phyloP scores from a whole-genome alignment of 2,888 invertebrate genomes.

The Muschampia plurimacula region DNA sequence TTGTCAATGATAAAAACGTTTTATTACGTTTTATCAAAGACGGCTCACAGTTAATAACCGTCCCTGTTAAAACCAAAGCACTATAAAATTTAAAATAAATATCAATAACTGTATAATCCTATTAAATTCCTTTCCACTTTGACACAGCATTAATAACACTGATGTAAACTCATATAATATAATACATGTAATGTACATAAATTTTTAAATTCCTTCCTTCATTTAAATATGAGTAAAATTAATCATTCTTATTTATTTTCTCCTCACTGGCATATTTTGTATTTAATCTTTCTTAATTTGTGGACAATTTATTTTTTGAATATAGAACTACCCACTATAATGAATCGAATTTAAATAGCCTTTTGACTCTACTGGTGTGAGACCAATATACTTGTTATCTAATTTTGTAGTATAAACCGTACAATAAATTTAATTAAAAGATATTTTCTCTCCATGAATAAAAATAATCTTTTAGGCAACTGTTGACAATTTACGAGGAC shows the following conservation, averaged over 20 bases:
- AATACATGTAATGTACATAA: constrained; percentile 30
- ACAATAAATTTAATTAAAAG: constrained; percentile 7
- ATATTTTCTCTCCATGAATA: not conserved
- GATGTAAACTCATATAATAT: not conserved
- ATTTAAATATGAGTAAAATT: not conserved
- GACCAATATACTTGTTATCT: not conserved
- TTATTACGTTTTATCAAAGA: constrained; percentile 63
- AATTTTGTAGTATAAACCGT: constrained; percentile 30
- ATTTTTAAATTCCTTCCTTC: not conserved
- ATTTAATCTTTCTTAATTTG: constrained; percentile 9
- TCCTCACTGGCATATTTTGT: constrained; percentile 14
- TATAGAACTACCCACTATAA: not conserved
- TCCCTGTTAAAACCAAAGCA: constrained; percentile 82
- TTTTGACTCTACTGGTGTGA: not conserved
- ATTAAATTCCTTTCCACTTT: constrained; percentile 42
- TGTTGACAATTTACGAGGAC: constrained; percentile 58
- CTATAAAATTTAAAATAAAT: constrained; percentile 54
- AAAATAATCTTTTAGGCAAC: constrained; percentile 50
- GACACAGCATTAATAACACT: constrained; percentile 42
- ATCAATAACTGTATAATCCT: constrained; percentile 4
- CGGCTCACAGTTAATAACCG: constrained; percentile 60
- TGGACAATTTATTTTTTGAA: not conserved
- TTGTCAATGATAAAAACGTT: constrained; percentile 63
- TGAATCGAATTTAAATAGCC: not conserved
- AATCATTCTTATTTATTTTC: not conserved